phyloP scores from a whole-genome alignment of 2,888 invertebrate genomes.

The Crioceris asparagi region DNA sequence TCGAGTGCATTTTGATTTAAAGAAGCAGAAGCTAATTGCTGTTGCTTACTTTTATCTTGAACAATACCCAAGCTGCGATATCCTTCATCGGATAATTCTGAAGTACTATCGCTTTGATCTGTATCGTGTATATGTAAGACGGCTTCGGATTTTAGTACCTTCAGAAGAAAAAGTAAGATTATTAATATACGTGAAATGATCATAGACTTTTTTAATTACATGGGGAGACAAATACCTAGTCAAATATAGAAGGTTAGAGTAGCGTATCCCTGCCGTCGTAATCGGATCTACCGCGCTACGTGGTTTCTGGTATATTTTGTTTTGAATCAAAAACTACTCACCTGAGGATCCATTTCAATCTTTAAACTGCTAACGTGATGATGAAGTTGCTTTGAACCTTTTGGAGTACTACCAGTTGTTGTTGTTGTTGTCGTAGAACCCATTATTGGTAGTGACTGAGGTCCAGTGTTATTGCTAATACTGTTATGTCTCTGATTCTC shows the following conservation, averaged over 20 bases:
- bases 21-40: conserved; percentile 55
- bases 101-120: conserved; percentile 59
- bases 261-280: too few species aligned
- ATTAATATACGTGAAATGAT: too few species aligned
- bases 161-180: too few species aligned
- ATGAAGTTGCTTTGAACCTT: not conserved
- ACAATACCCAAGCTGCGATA: conserved; percentile 70
- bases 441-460: conserved; percentile 18
- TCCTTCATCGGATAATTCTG: conserved; percentile 77
- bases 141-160: conserved; percentile 38
- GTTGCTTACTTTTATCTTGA: conserved; percentile 42
- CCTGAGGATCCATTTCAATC: conserved; percentile 34
- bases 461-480: too few species aligned
- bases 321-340: too few species aligned
- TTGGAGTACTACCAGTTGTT: not conserved
- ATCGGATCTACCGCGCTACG: too few species aligned
- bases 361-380: conserved; percentile 37
- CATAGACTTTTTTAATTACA: too few species aligned
- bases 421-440: not conserved
- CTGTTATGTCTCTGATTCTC: too few species aligned
- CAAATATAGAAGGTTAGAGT: too few species aligned
- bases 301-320: too few species aligned
- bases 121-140: conserved; percentile 30
- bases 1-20: conserved; percentile 66
- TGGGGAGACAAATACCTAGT: too few species aligned